Percentiles rank a stretch among this genome's conserved stretches.
phyloP scores from a whole-genome alignment of 1,140 invertebrate species.

The Pseudomyrmex cubaensis region DNA sequence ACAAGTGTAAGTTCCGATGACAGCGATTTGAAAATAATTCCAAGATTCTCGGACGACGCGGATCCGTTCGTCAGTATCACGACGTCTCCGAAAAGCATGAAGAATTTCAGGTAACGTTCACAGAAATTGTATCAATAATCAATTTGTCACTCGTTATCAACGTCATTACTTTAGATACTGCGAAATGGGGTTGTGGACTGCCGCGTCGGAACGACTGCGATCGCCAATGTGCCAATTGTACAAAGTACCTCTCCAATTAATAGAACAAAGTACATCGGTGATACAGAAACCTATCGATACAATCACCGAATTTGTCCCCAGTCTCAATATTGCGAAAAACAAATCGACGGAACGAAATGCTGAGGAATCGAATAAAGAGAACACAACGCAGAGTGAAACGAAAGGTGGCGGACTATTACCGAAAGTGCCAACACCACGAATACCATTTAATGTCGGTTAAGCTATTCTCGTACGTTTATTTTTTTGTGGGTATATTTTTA shows the following conservation, averaged over 20 bases:
- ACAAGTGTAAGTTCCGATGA: conserved; percentile 14
- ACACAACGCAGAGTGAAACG: background rate
- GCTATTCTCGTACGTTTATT: background rate
- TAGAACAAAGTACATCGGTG: conserved; percentile 49
- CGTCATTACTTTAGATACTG: conserved; percentile 81
- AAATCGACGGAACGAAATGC: background rate
- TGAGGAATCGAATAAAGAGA: background rate
- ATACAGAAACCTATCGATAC: conserved; percentile 37
- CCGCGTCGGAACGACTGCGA: conserved; percentile 84
- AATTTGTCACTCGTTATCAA: background rate
- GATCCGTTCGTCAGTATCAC: conserved; percentile 86
- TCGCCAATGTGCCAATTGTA: conserved; percentile 82
- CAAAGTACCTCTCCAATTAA: conserved; percentile 67
- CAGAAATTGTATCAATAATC: background rate
- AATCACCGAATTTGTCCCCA: background rate
- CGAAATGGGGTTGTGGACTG: conserved; percentile 87
- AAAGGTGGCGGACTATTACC: background rate
- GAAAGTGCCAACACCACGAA: background rate
- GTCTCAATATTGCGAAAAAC: background rate
- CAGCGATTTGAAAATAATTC: conserved; percentile 67
- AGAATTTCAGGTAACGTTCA: conserved; percentile 85
- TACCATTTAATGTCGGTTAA: conserved; percentile 43
- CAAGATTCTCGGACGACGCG: conserved; percentile 82
- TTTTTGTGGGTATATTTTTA: conserved; percentile 10
- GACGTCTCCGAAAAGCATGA: conserved; percentile 81